A percentile compares a stretch with the other conserved stretches of the same genome.
Evolutionary conservation across 2,797 vertebrate species (phyloP).

Genomic region (Leptoclinus maculatus): DNA sequence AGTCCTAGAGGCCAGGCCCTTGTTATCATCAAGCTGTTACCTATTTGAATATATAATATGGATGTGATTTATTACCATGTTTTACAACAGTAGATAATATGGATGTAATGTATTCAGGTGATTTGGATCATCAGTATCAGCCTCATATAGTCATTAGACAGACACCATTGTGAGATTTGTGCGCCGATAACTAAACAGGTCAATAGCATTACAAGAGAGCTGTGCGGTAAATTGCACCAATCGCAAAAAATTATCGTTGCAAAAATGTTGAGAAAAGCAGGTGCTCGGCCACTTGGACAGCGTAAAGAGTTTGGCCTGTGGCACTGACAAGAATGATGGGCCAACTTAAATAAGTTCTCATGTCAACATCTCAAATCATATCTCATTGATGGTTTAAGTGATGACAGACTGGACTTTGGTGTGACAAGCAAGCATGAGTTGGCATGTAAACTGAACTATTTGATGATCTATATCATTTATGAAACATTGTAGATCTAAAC

Average conservation of each 20-base stretch:
- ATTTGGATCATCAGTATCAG: background rate
- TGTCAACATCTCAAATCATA: background rate
- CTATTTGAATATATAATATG: background rate
- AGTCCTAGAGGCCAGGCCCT: background rate
- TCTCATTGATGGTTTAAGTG: background rate
- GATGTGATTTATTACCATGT: background rate
- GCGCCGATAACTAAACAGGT: background rate
- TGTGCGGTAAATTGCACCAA: background rate
- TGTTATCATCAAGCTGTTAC: background rate
- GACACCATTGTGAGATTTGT: background rate
- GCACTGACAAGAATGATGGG: background rate
- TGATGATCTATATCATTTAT: background rate
- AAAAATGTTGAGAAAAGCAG: background rate
- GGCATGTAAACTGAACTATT: background rate
- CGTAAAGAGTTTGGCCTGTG: background rate
- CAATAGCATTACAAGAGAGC: background rate
- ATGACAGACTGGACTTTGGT: background rate
- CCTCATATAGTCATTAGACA: background rate
- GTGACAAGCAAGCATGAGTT: background rate
- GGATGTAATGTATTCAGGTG: background rate
- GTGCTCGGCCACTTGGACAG: background rate
- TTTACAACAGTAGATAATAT: too few species aligned
- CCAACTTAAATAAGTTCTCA: background rate
- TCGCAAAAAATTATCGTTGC: background rate
- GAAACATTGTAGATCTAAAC: background rate